Evolutionary conservation across 2,888 invertebrate genomes (phyloP), one percentile per base, ranked within the genome.

Genomic region (Heliconius erato): DNA sequence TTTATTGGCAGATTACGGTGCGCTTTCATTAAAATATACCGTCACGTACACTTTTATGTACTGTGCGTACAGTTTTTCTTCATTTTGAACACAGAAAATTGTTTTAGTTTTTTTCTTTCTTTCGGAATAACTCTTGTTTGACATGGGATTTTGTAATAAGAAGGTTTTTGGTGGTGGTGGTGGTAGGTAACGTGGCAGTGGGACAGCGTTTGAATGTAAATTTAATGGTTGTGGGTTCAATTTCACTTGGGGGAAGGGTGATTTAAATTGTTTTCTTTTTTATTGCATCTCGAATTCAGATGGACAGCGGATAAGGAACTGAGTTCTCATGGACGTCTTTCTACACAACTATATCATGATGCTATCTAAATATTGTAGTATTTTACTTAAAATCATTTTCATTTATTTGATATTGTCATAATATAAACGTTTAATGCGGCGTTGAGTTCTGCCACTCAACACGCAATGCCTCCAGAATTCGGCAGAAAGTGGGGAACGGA

Each of bases 1-100:
- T 86, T 87, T 85, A 82, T 85, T 80, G 79, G 80, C 80, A 81
- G 83, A 79, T 81, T 84, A 83, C 80, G 80, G 82, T 83, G 49
- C 83, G 72, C 68, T 83, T 84, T 79, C 77, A 76, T 83, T 87
- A 79, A 79, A 81, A 83, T 85, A 83, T 84, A 79, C 79, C 77
- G 69, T 78, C 80, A 84, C 79, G 84, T 83, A 82, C 68, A 78
- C 40, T 32, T 68, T 71, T 69, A 59, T 65, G 54, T 44, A 77
- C 40, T 40, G 44, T 40, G 65, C 49, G 80, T 54, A 54, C 16
- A 19, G 16, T 49, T 68, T 74, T 67, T 40, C 67, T 72, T 40
- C 32, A 26, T 71, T 82, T 63, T 71, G 2, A 40, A 40, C 40
- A 72, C 26, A 26, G 44, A 40, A 35, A 26, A 40, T 26, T 28